phyloP scores from a whole-genome alignment of 2,113 vertebrate genomes.

The Nyctereutes procyonoides region DNA sequence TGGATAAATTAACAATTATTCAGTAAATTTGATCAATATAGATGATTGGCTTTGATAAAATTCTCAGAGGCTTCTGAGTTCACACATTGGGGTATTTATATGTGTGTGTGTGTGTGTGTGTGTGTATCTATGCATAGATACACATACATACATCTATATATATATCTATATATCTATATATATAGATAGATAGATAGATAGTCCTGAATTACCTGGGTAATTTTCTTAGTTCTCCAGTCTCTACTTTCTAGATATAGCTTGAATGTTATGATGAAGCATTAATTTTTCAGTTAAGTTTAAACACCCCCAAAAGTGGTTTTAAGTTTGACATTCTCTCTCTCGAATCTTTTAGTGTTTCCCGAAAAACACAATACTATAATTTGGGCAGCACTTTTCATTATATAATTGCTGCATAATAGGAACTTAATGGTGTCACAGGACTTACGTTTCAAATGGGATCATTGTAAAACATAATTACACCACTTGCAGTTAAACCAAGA shows the following conservation, averaged over 20 bases:
- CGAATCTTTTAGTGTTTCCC: slow-evolving; percentile 42
- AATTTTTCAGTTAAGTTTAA: slow-evolving; percentile 78
- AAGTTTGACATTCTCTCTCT: slow-evolving; percentile 64
- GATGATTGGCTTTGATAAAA: slow-evolving; percentile 68
- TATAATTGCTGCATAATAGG: slow-evolving; percentile 48
- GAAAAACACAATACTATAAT: slow-evolving; percentile 48
- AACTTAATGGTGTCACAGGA: slow-evolving; percentile 55
- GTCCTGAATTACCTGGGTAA: slow-evolving; percentile 59
- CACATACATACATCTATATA: slow-evolving; percentile 34
- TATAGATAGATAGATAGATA: neutral
- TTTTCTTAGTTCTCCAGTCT: slow-evolving; percentile 75
- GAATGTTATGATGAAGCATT: slow-evolving; percentile 71
- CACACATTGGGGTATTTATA: slow-evolving; percentile 58
- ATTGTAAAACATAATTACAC: slow-evolving; percentile 67
- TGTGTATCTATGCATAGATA: slow-evolving; percentile 32
- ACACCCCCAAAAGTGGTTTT: slow-evolving; percentile 71
- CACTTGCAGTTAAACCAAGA: slow-evolving; percentile 70
- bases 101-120: neutral
- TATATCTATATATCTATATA: neutral
- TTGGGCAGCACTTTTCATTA: slow-evolving; percentile 55
- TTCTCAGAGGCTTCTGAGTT: slow-evolving; percentile 68
- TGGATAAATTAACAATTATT: slow-evolving; percentile 71
- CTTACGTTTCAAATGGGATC: slow-evolving; percentile 36
- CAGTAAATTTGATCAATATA: slow-evolving; percentile 70
- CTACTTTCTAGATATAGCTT: slow-evolving; percentile 81